Evolutionary conservation across 2,888 invertebrate species (phyloP), one percentile per base, ranked within the genome.

Genomic region (Brachylomia viminalis): DNA sequence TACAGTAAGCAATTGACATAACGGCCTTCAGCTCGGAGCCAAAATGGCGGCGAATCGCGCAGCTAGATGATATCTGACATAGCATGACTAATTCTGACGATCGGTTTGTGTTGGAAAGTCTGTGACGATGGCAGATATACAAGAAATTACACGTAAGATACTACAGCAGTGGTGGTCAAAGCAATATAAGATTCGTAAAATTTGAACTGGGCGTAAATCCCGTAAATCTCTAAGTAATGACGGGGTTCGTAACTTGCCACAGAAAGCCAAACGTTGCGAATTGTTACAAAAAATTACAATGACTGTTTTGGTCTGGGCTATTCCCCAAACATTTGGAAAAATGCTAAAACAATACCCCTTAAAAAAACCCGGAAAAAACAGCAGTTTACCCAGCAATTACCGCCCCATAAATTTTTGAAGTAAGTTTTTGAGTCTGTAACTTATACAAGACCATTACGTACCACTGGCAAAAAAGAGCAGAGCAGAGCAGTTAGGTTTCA

Each of bases 271-370:
- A 30, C 13, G 17, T 58, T 58, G 17, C 30, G 13, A 45, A 38
- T 6, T 27, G 54, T n/a, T 30, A 30, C 42, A 17, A 62, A 62
- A 15, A 42, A 17, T 15, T n/a, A 13, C 15, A 62, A n/a, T 42
- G 17, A 10, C 17, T 27, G 62, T 17, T 62, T 62, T 42, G 42
- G 38, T 10, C 38, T 42, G 2, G 62, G 42, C 10, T 62, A 62
- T 42, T 42, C 42, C 38, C 42, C n/a, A n/a, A 42, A 62, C 8
- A 62, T 56, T 27, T 56, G 27, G 15, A 56, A 56, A 56, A 97
- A 97, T 97, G 54, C 38, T 23, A 33, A 65, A 54, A 38, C 45
- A 45, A 45, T 45, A 45, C 2, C 11, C 45, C 45, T 45, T 45
- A 45, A 33, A 13, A 13, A 45, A 45, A 45, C 13, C 45, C 13